phyloP scores from a whole-genome alignment of 2,113 vertebrate species.

The Antechinus stuartii region DNA sequence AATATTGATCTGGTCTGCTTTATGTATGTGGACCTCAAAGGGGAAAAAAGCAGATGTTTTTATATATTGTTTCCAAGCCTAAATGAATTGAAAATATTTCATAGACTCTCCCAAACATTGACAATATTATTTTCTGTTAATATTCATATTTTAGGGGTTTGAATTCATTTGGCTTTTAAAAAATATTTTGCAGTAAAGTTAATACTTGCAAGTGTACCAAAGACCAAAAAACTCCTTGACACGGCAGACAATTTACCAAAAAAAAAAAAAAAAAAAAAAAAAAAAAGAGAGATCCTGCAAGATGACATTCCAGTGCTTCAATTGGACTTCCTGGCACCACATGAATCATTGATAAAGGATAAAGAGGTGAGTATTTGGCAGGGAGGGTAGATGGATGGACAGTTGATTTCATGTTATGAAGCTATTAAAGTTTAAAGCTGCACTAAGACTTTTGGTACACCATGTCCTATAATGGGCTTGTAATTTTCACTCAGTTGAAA shows the following conservation, averaged over 20 bases:
- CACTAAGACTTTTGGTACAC: neutral
- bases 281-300: constrained; percentile 47
- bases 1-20: constrained; percentile 19
- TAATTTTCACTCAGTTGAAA: neutral
- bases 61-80: constrained; percentile 10
- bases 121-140: constrained; percentile 43
- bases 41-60: neutral
- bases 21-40: neutral
- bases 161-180: constrained; percentile 30
- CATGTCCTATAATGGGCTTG: neutral
- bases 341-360: constrained; percentile 43
- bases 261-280: constrained; percentile 11
- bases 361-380: neutral
- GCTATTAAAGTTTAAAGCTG: neutral
- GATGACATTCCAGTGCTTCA: neutral
- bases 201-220: constrained; percentile 44
- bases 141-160: constrained; percentile 46
- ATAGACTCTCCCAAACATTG: constrained; percentile 23
- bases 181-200: constrained; percentile 18
- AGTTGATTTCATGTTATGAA: neutral
- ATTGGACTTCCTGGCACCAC: constrained; percentile 2
- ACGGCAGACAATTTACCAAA: neutral
- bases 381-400: neutral
- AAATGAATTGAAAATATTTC: constrained; percentile 36
- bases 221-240: neutral